A percentile compares a stretch with the other conserved stretches of the same genome.
phyloP scores from a whole-genome alignment of 2,113 vertebrate genomes.

The Sphaerodactylus townsendi region DNA sequence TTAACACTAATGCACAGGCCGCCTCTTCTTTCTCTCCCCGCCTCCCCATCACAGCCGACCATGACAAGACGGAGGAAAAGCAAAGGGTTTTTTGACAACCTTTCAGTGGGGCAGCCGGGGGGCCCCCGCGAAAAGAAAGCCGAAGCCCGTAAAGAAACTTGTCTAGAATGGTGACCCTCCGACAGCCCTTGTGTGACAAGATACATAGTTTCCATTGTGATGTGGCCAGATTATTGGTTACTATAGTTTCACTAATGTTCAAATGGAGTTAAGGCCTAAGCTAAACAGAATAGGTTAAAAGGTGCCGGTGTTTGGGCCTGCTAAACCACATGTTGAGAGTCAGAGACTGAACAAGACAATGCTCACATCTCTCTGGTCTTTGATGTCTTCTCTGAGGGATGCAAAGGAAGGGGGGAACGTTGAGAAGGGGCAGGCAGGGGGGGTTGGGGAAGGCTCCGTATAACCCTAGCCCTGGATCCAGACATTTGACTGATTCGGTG shows the following conservation, averaged over 20 bases:
- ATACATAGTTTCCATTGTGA: constrained; percentile 99
- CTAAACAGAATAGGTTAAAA: constrained; percentile 99
- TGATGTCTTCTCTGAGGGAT: constrained; percentile 94
- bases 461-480: constrained; percentile 58
- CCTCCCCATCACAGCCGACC: not conserved
- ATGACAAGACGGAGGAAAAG: constrained; percentile 61
- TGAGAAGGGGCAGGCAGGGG: too few relatives aligned
- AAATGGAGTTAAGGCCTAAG: constrained; percentile 95
- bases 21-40: constrained; percentile 3
- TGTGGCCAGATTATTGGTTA: constrained; percentile 98
- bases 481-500: constrained; percentile 48
- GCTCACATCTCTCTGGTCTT: constrained; percentile 87
- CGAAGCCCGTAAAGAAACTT: constrained; percentile 90
- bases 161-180: constrained; percentile 87
- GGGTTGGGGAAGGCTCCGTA: constrained; percentile 11
- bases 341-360: constrained; percentile 92
- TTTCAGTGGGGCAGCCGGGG: constrained; percentile 82
- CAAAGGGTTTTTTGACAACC: constrained; percentile 79
- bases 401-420: constrained; percentile 74
- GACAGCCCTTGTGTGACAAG: constrained; percentile 95
- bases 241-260: constrained; percentile 99
- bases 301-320: constrained; percentile 95
- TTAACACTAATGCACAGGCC: constrained; percentile 81
- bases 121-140: constrained; percentile 84
- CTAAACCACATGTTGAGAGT: constrained; percentile 99